These are phyloP conservation scores for Micoletzkya japonica DNA, from an alignment of 2,888 invertebrate genomes.

Conservation along the genomic window DNA sequence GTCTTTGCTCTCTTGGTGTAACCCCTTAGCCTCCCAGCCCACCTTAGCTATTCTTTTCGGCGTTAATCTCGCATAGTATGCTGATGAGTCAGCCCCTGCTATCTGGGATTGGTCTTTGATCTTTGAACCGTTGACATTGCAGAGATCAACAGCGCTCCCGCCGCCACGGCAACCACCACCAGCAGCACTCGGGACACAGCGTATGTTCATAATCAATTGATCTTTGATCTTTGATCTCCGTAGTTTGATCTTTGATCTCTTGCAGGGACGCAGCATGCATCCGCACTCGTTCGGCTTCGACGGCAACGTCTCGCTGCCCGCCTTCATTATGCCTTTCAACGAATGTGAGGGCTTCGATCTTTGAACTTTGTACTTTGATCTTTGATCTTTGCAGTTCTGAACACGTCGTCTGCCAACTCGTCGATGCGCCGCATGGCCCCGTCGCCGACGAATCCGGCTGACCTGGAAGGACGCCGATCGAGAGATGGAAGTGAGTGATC, in stretches of 20 bases:
- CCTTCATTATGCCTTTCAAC: not conserved
- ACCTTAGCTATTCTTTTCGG: no score
- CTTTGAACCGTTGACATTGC: no score
- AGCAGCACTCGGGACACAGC: not conserved
- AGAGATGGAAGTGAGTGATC: no score
- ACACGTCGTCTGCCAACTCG: slow-evolving; percentile 12
- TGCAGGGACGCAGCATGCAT: slow-evolving; percentile 20
- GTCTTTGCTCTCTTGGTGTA: no score
- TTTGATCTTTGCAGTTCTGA: slow-evolving; percentile 13
- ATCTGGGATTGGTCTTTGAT: no score
- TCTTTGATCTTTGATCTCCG: not conserved
- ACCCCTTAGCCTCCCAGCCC: no score
- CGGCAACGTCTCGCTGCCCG: slow-evolving; percentile 10
- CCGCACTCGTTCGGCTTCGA: no score
- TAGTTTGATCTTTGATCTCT: slow-evolving; percentile 8
- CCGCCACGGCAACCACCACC: not conserved
- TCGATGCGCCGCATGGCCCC: slow-evolving; percentile 14
- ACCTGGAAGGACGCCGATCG: slow-evolving; percentile 20
- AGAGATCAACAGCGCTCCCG: not conserved
- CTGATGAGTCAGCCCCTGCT: no score
- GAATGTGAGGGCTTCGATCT: not conserved
- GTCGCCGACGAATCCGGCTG: slow-evolving; percentile 22
- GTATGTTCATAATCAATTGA: no score
- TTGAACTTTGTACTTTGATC: slow-evolving; percentile 1
- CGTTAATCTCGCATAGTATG: no score